These are phyloP conservation scores for Danio tinwini DNA, from an alignment of 2,797 vertebrate species.

Conservation along the genomic window DNA sequence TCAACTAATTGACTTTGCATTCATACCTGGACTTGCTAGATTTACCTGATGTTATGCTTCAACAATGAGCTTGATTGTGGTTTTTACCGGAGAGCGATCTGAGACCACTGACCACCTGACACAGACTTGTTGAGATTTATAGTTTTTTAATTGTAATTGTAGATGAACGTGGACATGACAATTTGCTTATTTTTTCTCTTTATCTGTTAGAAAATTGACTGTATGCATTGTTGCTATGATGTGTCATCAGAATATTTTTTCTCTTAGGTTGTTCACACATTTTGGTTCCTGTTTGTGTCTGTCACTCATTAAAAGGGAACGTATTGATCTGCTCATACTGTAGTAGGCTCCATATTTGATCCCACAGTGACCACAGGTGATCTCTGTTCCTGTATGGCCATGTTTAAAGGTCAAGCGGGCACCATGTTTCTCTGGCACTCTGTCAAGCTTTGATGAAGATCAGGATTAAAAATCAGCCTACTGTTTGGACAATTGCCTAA, in stretches of 20 bases:
- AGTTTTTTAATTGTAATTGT: too few relatives aligned
- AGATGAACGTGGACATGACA: too few relatives aligned
- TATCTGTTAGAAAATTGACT: not conserved
- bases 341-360: not conserved
- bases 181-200: too few relatives aligned
- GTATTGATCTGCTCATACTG: not conserved
- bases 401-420: not conserved
- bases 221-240: not conserved
- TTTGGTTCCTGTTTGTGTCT: constrained; percentile 46
- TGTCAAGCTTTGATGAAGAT: not conserved
- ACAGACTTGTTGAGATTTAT: too few relatives aligned
- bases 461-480: not conserved
- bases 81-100: too few relatives aligned
- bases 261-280: not conserved
- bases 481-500: constrained; percentile 9
- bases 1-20: constrained; percentile 3
- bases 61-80: too few relatives aligned
- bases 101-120: too few relatives aligned
- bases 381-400: not conserved
- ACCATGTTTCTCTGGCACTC: not conserved
- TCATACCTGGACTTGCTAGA: not conserved
- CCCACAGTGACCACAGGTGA: not conserved
- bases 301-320: not conserved
- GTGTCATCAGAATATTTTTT: not conserved
- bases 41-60: too few relatives aligned